Conservation (phyloP, 2,797 vertebrate genomes). For the Propithecus deckenii region DNA sequence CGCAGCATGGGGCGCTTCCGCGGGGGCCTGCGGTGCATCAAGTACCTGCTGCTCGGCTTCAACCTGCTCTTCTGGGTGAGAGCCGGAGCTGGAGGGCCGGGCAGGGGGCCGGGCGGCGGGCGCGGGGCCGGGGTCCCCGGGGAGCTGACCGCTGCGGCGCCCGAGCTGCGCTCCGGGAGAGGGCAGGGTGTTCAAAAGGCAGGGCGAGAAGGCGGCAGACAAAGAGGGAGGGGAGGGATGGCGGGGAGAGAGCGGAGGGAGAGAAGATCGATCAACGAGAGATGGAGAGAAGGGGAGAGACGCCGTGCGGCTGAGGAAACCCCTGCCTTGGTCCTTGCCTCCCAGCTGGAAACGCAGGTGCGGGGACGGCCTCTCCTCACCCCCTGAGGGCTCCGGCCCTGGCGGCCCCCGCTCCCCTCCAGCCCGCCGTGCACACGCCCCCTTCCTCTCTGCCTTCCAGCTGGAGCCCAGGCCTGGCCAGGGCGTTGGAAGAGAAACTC, state of each 20-base stretch:
- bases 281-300: neutral
- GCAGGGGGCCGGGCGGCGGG: neutral
- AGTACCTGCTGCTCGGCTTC: constrained; percentile 95
- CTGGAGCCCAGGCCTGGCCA: neutral
- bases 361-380: neutral
- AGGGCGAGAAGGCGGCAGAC: constrained; percentile 13
- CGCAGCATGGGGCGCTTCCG: constrained; percentile 91
- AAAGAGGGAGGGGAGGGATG: neutral
- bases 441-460: neutral
- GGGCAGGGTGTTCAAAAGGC: neutral
- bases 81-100: constrained; percentile 49
- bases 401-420: neutral
- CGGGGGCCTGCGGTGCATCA: constrained; percentile 94
- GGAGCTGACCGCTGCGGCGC: neutral
- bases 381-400: neutral
- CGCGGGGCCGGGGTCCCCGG: neutral
- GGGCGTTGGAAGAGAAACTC: neutral
- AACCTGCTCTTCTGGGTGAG: constrained; percentile 99
- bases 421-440: constrained; percentile 1
- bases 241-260: neutral
- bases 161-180: neutral
- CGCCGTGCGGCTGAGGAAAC: neutral
- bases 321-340: neutral
- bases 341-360: neutral
- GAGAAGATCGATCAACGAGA: neutral